Base-by-base conservation (phyloP, 2,888 invertebrate genomes). In the Vandiemenella viatica region DNA sequence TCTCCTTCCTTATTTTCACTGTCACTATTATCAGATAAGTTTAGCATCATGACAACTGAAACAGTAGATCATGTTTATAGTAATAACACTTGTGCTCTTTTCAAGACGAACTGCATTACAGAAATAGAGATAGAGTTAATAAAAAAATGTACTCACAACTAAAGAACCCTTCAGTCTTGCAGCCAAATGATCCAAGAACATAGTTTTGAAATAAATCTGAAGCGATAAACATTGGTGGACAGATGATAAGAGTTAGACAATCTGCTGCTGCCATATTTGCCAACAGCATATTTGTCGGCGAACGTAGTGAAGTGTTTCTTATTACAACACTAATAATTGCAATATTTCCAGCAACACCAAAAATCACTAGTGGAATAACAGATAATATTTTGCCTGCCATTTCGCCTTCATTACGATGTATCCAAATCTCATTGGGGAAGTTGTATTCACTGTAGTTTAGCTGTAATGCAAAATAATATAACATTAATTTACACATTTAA, bases 121-220 rank as follows among this genome's bases (percentile, higher is more conserved):
- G 7, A 13, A 51, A 10, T 37, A 40, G 51, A 52, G 10, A 37
- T 23, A 19, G n/a, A n/a, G n/a, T n/a, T n/a, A n/a, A n/a, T n/a
- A n/a, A n/a, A n/a, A n/a, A 8, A 37, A 18, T 18, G 23, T 32
- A 45, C 67, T 64, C 64, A 81, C 83, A 77, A 69, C 85, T 82
- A 26, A 84, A 61, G 58, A 83, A 82, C 1, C 83, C 86, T 64
- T 88, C 87, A 57, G 79, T 72, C 56, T 77, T 76, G 62, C 89
- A 90, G 7, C 86, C 84, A 49, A 83, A 72, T 10, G 70, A 67
- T 16, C 81, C 83, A 50, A 89, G 65, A 54, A 80, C 72, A 63
- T 79, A 90, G 58, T 83, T 83, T 66, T 88, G 87, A 59, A 77
- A 84, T 58, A 86, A 77, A 62, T 87, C 82, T 40, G 77, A 71